phyloP scores from a whole-genome alignment of 2,888 invertebrate species.

The Mythimna ferrago region DNA sequence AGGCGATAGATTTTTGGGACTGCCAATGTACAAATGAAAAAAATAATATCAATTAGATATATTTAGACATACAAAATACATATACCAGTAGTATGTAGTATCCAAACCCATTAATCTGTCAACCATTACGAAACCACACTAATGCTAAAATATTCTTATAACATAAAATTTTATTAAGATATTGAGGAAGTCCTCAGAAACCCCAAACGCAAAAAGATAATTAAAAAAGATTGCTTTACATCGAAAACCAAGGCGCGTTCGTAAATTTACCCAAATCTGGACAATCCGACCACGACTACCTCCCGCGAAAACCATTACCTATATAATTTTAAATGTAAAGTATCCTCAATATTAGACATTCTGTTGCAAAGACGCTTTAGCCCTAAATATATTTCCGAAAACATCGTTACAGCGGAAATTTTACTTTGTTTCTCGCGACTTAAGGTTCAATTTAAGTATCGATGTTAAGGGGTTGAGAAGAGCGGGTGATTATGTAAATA shows the following conservation, averaged over 20 bases:
- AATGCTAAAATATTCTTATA: not conserved
- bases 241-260: constrained; percentile 20
- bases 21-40: no score
- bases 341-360: constrained; percentile 74
- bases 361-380: constrained; percentile 67
- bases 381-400: constrained; percentile 63
- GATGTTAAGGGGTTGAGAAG: constrained; percentile 61
- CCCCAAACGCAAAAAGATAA: constrained; percentile 17
- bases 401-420: constrained; percentile 48
- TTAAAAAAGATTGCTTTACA: constrained; percentile 34
- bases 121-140: not conserved
- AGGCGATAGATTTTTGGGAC: no score
- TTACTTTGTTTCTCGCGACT: constrained; percentile 47
- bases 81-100: no score
- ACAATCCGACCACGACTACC: constrained; percentile 47
- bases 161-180: not conserved
- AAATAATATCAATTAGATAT: no score
- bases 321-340: constrained; percentile 77
- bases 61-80: no score
- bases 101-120: not conserved
- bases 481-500: constrained; percentile 83
- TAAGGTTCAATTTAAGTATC: constrained; percentile 62
- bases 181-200: not conserved
- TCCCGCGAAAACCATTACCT: constrained; percentile 67
- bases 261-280: constrained; percentile 53